These are phyloP conservation scores for Hyperoodon ampullatus DNA, from an alignment of 2,113 vertebrate genomes.

Conservation along the genomic window DNA sequence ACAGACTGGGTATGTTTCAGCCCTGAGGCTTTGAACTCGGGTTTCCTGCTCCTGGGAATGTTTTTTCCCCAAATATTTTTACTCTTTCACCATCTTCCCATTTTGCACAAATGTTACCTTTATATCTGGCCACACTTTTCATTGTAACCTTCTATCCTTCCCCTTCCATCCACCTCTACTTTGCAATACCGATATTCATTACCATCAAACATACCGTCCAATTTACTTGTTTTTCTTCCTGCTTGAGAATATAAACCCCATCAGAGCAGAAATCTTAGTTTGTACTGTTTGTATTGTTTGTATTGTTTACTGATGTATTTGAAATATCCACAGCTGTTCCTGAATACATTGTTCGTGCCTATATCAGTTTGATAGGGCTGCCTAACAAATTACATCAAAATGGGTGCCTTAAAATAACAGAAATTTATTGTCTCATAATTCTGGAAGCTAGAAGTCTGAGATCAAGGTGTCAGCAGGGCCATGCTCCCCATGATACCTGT, in stretches of 20 bases:
- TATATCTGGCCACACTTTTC: neutral
- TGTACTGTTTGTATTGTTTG: no score
- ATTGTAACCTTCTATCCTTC: neutral
- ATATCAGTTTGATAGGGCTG: neutral
- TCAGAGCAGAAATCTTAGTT: neutral
- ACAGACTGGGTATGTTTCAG: neutral
- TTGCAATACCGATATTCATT: neutral
- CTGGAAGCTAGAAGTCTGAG: neutral
- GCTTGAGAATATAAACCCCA: neutral
- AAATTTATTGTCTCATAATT: neutral
- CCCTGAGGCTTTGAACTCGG: neutral
- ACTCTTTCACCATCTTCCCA: neutral
- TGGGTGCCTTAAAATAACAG: neutral
- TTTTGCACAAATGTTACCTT: neutral
- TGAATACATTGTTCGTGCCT: neutral
- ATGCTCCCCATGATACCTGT: neutral
- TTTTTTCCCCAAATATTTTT: neutral
- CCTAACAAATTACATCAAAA: neutral
- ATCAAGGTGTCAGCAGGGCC: neutral
- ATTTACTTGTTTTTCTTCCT: neutral
- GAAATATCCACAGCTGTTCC: neutral
- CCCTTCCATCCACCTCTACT: neutral
- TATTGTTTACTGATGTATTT: neutral
- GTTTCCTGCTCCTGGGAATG: neutral
- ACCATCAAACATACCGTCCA: neutral